Percentiles rank a stretch among this genome's conserved stretches.
Conservation (phyloP, 2,888 invertebrate genomes). For the Malthinus seriepunctatus region DNA sequence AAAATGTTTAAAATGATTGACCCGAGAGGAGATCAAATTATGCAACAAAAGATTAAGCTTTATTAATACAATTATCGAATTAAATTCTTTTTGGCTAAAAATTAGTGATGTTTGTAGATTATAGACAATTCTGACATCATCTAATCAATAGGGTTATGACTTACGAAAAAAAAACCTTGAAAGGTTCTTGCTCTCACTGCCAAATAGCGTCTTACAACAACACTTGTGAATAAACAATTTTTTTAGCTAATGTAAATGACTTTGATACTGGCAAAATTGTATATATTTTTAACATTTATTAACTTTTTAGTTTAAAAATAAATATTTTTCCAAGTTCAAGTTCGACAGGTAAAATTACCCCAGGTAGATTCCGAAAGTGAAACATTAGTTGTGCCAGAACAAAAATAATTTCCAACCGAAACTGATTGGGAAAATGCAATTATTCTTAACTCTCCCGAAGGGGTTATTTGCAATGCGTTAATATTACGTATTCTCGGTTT, state of each 20-base stretch:
- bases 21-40: too few species aligned
- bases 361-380: slow-evolving; percentile 55
- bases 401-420: slow-evolving; percentile 59
- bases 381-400: slow-evolving; percentile 55
- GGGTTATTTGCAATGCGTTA: slow-evolving; percentile 62
- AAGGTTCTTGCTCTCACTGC: slow-evolving; percentile 21
- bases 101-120: slow-evolving; percentile 3
- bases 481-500: slow-evolving; percentile 47
- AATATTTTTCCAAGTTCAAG: background rate
- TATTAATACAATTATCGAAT: too few species aligned
- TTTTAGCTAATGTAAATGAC: slow-evolving; percentile 20
- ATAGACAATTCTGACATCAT: slow-evolving; percentile 23
- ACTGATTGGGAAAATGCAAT: slow-evolving; percentile 59
- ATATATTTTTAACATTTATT: slow-evolving; percentile 15
- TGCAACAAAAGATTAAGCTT: too few species aligned
- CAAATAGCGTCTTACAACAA: slow-evolving; percentile 20
- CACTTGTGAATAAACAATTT: slow-evolving; percentile 22
- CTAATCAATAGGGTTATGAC: slow-evolving; percentile 23
- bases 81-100: too few species aligned
- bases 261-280: slow-evolving; percentile 15
- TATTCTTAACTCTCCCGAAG: slow-evolving; percentile 60
- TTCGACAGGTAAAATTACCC: slow-evolving; percentile 38
- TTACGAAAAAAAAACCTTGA: slow-evolving; percentile 21
- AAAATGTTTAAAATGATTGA: too few species aligned
- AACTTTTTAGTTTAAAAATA: slow-evolving; percentile 7